Evolutionary conservation across 2,888 invertebrate genomes (phyloP).

Genomic region (Lepidocyrtoides sp.): DNA sequence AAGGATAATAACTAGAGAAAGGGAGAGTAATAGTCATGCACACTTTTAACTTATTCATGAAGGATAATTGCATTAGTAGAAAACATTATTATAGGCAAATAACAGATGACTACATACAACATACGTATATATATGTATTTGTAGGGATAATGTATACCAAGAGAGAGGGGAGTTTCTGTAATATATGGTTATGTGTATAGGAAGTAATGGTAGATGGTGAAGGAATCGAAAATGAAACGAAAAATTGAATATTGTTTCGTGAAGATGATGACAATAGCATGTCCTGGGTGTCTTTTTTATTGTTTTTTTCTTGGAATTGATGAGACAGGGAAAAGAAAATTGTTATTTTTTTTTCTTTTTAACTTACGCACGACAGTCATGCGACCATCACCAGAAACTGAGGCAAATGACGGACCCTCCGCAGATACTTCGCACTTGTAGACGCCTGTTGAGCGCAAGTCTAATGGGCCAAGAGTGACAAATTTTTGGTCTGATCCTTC

Average conservation of each 20-base stretch:
- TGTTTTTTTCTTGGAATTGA: not conserved
- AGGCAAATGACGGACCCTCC: slow-evolving; percentile 92
- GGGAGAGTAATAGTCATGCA: not conserved
- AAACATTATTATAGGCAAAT: not conserved
- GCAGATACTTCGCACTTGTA: slow-evolving; percentile 88
- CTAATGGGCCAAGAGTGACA: slow-evolving; percentile 81
- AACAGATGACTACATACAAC: too few species aligned
- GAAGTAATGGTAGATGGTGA: slow-evolving; percentile 5
- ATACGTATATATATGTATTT: too few species aligned
- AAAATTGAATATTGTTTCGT: not conserved
- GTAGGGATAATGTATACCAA: not conserved
- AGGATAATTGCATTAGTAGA: slow-evolving; percentile 42
- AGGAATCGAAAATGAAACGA: slow-evolving; percentile 20
- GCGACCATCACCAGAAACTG: slow-evolving; percentile 91
- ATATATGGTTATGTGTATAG: slow-evolving; percentile 8
- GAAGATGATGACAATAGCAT: not conserved
- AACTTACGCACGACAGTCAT: slow-evolving; percentile 94
- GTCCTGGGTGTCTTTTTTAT: not conserved
- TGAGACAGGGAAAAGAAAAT: not conserved
- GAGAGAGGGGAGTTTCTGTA: not conserved
- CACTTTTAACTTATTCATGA: slow-evolving; percentile 47
- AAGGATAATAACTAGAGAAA: too few species aligned
- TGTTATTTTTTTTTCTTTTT: slow-evolving; percentile 6
- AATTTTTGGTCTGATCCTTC: slow-evolving; percentile 83
- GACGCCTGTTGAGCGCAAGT: slow-evolving; percentile 84